These are phyloP conservation scores for Tetheella fluctuosa DNA, from an alignment of 2,888 invertebrate genomes.

Conservation along the genomic window DNA sequence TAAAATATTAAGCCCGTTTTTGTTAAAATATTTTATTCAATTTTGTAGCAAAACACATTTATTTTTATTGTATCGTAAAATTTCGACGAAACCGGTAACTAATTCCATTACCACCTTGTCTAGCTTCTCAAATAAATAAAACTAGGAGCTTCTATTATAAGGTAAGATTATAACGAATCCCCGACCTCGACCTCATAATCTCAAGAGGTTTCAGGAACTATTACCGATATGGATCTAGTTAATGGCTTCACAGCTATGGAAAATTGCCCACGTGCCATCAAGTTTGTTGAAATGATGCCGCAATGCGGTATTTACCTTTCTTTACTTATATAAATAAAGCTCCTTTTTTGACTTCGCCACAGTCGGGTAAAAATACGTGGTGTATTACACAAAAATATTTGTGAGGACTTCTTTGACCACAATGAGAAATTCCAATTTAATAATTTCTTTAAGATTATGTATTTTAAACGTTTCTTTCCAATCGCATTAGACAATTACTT, in stretches of 20 bases:
- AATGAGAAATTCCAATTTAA: no score
- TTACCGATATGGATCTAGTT: conserved; percentile 33
- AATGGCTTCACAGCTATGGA: conserved; percentile 33
- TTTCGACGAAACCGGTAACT: background rate
- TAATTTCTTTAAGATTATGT: no score
- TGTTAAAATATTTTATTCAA: conserved; percentile 16
- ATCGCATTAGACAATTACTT: no score
- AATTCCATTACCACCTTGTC: background rate
- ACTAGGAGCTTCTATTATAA: no score
- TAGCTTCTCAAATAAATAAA: background rate
- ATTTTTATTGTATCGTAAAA: background rate
- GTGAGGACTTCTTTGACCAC: background rate
- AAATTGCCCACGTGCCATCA: conserved; percentile 36
- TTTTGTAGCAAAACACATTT: background rate
- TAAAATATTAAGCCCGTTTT: conserved; percentile 30
- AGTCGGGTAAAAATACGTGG: no score
- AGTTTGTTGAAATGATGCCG: conserved; percentile 39
- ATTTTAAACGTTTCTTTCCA: no score
- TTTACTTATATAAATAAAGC: background rate
- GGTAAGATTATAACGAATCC: background rate
- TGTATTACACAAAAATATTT: no score
- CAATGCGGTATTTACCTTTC: conserved; percentile 35
- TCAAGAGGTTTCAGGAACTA: background rate
- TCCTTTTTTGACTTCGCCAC: no score
- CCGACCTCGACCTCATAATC: background rate